Evolutionary conservation across 2,888 invertebrate genomes (phyloP).

Genomic region (Nomada goodeniana): DNA sequence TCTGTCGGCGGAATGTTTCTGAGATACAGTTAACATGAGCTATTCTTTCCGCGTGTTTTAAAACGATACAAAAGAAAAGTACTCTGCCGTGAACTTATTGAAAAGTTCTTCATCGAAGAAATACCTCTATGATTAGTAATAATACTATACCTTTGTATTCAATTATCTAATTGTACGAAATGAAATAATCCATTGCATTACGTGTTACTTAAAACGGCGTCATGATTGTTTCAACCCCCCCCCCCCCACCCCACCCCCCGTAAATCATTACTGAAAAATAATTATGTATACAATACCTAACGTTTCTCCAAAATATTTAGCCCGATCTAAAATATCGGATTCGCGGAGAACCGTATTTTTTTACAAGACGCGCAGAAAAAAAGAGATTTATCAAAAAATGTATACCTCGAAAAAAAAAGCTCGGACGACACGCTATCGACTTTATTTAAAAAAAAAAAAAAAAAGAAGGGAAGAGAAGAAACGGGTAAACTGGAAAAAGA

Average conservation of each 20-base stretch:
- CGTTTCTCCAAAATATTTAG: constrained; percentile 2
- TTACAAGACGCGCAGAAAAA: constrained; percentile 33
- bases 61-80: constrained; percentile 30
- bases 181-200: neutral
- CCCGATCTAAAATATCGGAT: constrained; percentile 11
- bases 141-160: constrained; percentile 10
- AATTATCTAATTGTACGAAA: neutral
- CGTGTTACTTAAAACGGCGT: constrained; percentile 29
- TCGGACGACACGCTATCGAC: neutral
- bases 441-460: neutral
- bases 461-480: constrained; percentile 2
- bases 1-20: constrained; percentile 55
- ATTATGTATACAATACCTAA: constrained; percentile 25
- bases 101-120: constrained; percentile 9
- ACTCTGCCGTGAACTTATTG: constrained; percentile 39
- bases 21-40: constrained; percentile 24
- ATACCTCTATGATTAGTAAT: constrained; percentile 4
- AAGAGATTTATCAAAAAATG: constrained; percentile 37
- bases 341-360: neutral
- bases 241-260: no score
- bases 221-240: constrained; percentile 18
- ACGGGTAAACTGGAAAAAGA: neutral
- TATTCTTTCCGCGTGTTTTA: constrained; percentile 18
- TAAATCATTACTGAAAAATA: constrained; percentile 26
- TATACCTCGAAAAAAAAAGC: constrained; percentile 18